A percentile compares a stretch with the other conserved stretches of the same genome.
Conservation (phyloP, 2,113 vertebrate genomes). For the Sterrhoptilus dennistouni region DNA sequence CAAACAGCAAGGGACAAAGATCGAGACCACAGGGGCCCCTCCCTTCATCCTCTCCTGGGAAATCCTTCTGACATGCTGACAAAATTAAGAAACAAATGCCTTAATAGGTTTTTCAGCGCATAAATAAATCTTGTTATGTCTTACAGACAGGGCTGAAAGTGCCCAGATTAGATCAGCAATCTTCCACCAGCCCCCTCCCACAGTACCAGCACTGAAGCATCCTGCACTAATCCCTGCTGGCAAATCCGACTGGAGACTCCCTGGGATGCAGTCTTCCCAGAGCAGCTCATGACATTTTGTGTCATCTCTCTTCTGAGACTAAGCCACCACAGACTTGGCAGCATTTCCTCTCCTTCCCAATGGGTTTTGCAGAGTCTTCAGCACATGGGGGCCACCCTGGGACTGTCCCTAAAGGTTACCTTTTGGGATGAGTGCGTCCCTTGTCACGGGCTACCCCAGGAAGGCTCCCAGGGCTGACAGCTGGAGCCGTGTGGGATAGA, state of each 20-base stretch:
- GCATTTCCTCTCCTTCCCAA: background rate
- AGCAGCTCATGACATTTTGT: accelerated
- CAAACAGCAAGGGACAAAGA: background rate
- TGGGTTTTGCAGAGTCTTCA: background rate
- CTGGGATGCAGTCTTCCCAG: background rate
- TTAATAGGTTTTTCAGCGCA: background rate
- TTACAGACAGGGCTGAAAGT: background rate
- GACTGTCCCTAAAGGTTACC: background rate
- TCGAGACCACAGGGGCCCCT: accelerated
- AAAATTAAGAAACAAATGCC: background rate
- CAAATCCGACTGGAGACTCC: background rate
- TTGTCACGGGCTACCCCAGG: background rate
- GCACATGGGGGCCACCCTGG: accelerated
- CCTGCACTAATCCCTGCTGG: background rate
- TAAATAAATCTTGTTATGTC: background rate
- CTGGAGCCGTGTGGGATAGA: accelerated
- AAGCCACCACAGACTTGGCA: background rate
- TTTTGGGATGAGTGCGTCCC: background rate
- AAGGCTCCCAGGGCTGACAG: background rate
- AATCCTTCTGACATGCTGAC: accelerated
- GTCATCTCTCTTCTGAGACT: background rate
- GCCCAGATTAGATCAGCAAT: background rate
- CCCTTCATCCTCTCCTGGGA: background rate
- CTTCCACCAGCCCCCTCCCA: background rate
- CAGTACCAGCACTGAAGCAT: background rate